Evolutionary conservation across 2,113 vertebrate genomes (phyloP).

Genomic region (Alligator mississippiensis): DNA sequence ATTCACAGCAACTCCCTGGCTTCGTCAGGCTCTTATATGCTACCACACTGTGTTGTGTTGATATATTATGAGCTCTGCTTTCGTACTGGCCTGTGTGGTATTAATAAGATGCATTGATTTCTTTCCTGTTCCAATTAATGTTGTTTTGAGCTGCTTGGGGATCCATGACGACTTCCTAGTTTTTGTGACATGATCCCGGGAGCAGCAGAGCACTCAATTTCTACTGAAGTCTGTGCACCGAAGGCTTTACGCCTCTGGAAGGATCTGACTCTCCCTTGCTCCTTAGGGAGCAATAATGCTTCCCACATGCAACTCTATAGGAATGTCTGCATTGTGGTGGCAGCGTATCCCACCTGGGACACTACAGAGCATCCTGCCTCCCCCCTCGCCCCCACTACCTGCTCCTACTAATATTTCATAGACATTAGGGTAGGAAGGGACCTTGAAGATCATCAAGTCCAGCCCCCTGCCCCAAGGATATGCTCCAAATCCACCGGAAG

Average conservation of each 20-base stretch:
- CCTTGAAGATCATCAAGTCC: too few species aligned
- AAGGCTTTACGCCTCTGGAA: not conserved
- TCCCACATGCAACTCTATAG: not conserved
- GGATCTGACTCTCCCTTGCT: not conserved
- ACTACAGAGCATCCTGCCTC: too few species aligned
- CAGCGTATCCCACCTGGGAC: too few species aligned
- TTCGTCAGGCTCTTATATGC: rapidly evolving
- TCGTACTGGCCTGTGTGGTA: not conserved
- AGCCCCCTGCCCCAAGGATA: too few species aligned
- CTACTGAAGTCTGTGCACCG: not conserved
- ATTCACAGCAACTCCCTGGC: not conserved
- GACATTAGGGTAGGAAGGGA: too few species aligned
- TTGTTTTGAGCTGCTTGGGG: not conserved
- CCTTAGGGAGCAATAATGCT: not conserved
- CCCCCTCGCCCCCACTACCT: too few species aligned
- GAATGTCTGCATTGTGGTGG: too few species aligned
- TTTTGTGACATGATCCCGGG: not conserved
- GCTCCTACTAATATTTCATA: too few species aligned
- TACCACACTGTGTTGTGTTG: not conserved
- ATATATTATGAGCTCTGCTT: rapidly evolving
- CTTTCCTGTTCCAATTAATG: rapidly evolving
- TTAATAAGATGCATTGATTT: not conserved
- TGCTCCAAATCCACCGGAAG: too few species aligned
- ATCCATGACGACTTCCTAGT: too few species aligned
- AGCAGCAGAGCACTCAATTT: not conserved